Base-by-base conservation (phyloP, 2,113 vertebrate genomes). In the Peromyscus leucopus region DNA sequence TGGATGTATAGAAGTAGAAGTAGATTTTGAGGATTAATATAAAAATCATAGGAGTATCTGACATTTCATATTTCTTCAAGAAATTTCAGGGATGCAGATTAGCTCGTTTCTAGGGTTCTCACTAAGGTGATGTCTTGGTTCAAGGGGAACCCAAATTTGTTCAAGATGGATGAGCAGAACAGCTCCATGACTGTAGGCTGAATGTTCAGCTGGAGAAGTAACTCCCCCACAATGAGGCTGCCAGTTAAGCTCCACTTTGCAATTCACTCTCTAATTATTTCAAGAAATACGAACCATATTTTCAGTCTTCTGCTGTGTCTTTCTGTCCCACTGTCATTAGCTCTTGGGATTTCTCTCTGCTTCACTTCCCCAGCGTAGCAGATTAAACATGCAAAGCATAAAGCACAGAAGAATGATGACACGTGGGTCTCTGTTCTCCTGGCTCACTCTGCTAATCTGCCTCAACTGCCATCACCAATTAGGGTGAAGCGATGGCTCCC, bases 371-470 rank as follows among this genome's bases (percentile, higher is more conserved):
- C 74, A 93, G 15, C 75, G 59, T 36, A 87, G 65, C 86, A 97
- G 94, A 97, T 42, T 95, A 95, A 91, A 96, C 85, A 97, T 95
- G 96, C 85, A 97, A 87, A 96, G 91, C 93, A 59, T 69, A 78
- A 55, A 83, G 17, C 75, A 19, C 4, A 26, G 55, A 80, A 86
- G 51, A 90, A 92, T 89, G 88, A 93, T 96, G 97, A 94, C 82
- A 89, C 85, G 26, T 87, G 78, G 96, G 96, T 84, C 93, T 72
- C 83, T 65, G 39, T 91, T 94, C 93, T 96, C 79, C 91, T 63
- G 94, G 89, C 92, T 97, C 95, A 92, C 94, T 93, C 87, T 92
- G 93, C 96, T 97, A 89, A 97, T 96, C 96, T 97, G 95, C 96
- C 74, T 95, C 97, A 93, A 63, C 93, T 97, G 96, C 97, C 75